Evolutionary conservation across 2,113 vertebrate species (phyloP).

Genomic region (Rhadina sibilatrix): DNA sequence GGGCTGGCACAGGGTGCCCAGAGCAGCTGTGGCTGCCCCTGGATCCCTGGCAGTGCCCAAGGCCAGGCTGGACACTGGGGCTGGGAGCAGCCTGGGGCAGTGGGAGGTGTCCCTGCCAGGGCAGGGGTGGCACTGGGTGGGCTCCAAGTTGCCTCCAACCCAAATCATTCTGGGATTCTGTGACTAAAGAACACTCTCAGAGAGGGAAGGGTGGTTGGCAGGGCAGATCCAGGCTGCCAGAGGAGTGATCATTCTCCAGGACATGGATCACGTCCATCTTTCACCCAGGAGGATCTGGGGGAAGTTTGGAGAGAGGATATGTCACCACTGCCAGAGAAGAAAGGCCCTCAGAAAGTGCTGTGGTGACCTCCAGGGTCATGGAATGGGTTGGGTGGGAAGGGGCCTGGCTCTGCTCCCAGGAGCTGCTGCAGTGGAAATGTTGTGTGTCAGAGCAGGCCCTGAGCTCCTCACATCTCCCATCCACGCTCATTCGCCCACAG

Average conservation of each 20-base stretch:
- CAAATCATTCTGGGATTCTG: neutral
- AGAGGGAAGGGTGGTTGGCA: neutral
- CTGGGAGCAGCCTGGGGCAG: neutral
- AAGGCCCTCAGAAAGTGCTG: neutral
- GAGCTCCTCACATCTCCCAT: too few relatives aligned
- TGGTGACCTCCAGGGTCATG: neutral
- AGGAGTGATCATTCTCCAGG: neutral
- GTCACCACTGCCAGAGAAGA: neutral
- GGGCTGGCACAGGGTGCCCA: neutral
- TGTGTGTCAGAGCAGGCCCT: too few relatives aligned
- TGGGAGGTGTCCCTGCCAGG: neutral
- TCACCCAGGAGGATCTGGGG: neutral
- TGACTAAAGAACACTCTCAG: neutral
- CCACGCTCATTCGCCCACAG: too few relatives aligned
- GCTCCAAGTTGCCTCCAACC: fast-evolving
- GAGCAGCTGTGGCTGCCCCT: neutral
- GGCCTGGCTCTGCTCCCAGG: too few relatives aligned
- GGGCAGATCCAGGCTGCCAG: neutral
- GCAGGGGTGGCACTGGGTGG: neutral
- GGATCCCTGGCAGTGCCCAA: neutral
- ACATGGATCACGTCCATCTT: neutral
- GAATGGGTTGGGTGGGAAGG: neutral
- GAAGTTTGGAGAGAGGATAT: neutral
- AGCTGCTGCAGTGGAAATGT: too few relatives aligned
- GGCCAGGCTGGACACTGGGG: neutral